Base-by-base conservation (phyloP, 1,140 invertebrate genomes). In the Drosophila repleta region DNA sequence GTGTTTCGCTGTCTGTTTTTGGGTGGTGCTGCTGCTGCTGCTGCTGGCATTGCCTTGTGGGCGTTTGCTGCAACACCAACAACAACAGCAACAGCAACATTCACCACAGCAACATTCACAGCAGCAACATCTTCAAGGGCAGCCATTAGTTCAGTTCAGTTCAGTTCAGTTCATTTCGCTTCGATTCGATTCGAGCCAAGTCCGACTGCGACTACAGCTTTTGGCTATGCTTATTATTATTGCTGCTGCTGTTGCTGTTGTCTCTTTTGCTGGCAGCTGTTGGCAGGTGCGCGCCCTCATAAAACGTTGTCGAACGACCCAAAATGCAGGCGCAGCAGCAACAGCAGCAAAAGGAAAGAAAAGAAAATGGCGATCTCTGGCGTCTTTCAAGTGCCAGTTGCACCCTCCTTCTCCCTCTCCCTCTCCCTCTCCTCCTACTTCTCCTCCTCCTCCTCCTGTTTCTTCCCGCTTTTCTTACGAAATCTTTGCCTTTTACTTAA, bases 221-320 rank as follows among this genome's bases (percentile, higher is more conserved):
- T 85, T 87, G 78, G 75, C 79, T 81, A 81, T 82, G 79, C 76
- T 82, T 80, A 76, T 72, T 71, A 71, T 65, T 65, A 52, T 73
- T 75, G 70, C 58, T 58, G 62, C 41, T 46, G 29, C 32, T 68
- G 77, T 65, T 85, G 80, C 15, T 60, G 51, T 17, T 55, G 17
- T 13, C 39, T 48, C n/a, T 48, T 32, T 17, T 48, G 24, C 15
- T 68, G 74, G 81, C 81, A 85, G 82, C 82, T 85, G 82, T 78
- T 88, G 83, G 82, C 82, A 87, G 82, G 82, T 87, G 82, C 82
- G 82, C 82, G 82, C 82, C 82, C 82, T 87, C 82, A 82, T 87
- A 88, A 88, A 87, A 75, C 51, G 61, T 63, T 37, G 61, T 24
- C 49, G 48, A 20, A 29, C 57, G 66, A 62, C 58, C 57, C 65